A percentile compares a stretch with the other conserved stretches of the same genome.
These are phyloP conservation scores for Pharmacophagus antenor DNA, from an alignment of 2,888 invertebrate genomes.

Conservation along the genomic window DNA sequence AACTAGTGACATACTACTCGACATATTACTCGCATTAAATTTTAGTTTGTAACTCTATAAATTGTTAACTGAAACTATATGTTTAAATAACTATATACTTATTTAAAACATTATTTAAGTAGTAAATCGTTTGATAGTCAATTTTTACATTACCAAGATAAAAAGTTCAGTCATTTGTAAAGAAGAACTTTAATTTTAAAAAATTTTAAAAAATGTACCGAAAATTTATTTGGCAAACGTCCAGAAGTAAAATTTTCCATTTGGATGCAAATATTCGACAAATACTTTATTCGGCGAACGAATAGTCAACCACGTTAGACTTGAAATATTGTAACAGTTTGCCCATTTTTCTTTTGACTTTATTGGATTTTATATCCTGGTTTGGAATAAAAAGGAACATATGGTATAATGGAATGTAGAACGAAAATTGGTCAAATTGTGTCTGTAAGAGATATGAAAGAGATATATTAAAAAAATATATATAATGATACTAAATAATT, in stretches of 20 bases:
- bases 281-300: conserved; percentile 19
- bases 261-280: conserved; percentile 29
- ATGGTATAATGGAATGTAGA: not conserved
- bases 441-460: too few species aligned
- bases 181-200: conserved; percentile 7
- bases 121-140: too few species aligned
- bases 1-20: too few species aligned
- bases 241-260: conserved; percentile 23
- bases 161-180: not conserved
- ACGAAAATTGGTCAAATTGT: not conserved
- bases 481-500: too few species aligned
- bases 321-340: conserved; percentile 20
- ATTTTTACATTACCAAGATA: too few species aligned
- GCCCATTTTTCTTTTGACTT: not conserved
- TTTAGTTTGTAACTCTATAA: too few species aligned
- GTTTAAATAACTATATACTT: too few species aligned
- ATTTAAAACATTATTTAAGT: too few species aligned
- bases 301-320: conserved; percentile 10
- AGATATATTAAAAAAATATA: too few species aligned
- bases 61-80: too few species aligned
- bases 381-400: not conserved
- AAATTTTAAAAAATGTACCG: conserved; percentile 2
- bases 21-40: too few species aligned
- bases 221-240: conserved; percentile 18
- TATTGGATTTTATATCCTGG: not conserved